Evolutionary conservation across 1,140 invertebrate species (phyloP), one percentile per base, ranked within the genome.

Genomic region (Caenorhabditis remanei): DNA sequence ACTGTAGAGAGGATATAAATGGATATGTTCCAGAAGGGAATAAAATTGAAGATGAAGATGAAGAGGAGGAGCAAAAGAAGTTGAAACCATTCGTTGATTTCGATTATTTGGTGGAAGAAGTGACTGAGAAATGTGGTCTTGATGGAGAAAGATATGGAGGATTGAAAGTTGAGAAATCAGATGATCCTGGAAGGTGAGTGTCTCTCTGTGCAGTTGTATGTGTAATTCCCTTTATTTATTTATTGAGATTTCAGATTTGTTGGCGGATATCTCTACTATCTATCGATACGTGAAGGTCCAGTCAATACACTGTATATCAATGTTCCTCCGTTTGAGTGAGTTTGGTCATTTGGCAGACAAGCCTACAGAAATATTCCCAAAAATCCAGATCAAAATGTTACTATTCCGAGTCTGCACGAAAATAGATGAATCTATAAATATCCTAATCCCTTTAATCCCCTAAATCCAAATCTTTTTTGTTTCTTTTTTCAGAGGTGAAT

Each of bases 401-500:
- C 32, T 32, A 32, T 32, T 32, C 2, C 32, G 32, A 32, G 32
- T 32, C 32, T 32, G 32, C 32, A 32, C 50, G 9, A 53, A 53
- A 53, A 53, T 53, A 16, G 16, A 19, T n/a, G 4, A 14, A 1
- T n/a, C 55, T 58, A 58, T 19, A 58, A 14, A 58, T 58, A 7
- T 7, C n/a, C 55, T 58, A 58, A 58, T 58, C 55, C 55, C 19
- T 13, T 16, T 13, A 53, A 53, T 53, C 50, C 50, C 16, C n/a
- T 61, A 16, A 16, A 65, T 1, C 32, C 63, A 46, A 11, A 16
- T 46, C 40, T 46, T 19, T 46, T 21, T 71, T 71, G 21, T 32
- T 63, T 40, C 8, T 40, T 63, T 32, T 79, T 79, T 43, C 71
- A 79, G 71, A 53, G 71, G 40, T 9, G 71, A 79, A 21, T 79